These are phyloP conservation scores for Kryptopterus vitreolus DNA, from an alignment of 2,797 vertebrate species.

Conservation along the genomic window DNA sequence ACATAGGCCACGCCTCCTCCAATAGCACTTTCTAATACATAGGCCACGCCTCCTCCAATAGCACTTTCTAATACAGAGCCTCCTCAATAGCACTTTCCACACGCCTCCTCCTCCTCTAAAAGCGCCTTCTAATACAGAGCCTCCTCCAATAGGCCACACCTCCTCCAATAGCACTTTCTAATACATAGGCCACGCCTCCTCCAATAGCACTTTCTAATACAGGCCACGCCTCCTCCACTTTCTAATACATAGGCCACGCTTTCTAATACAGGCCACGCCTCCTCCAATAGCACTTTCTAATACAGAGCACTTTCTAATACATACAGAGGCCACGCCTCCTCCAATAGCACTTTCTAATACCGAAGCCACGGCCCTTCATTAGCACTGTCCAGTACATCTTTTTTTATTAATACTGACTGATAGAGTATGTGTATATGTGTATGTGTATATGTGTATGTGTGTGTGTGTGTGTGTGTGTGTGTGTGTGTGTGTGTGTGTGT, in stretches of 20 bases:
- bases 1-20: neutral
- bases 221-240: neutral
- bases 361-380: neutral
- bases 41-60: neutral
- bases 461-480: neutral
- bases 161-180: too few relatives aligned
- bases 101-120: neutral
- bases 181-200: neutral
- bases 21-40: too few relatives aligned
- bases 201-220: too few relatives aligned
- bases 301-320: too few relatives aligned
- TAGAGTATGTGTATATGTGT: neutral
- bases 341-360: neutral
- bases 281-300: neutral
- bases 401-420: neutral
- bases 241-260: neutral
- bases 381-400: neutral
- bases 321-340: neutral
- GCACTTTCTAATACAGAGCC: neutral
- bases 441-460: neutral
- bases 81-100: too few relatives aligned
- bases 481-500: slow-evolving; percentile 33
- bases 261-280: too few relatives aligned
- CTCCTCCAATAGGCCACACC: too few relatives aligned
- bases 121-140: neutral